Percentiles rank a stretch among this genome's conserved stretches.
Evolutionary conservation across 2,888 invertebrate species (phyloP).

Genomic region (Altica lythri): DNA sequence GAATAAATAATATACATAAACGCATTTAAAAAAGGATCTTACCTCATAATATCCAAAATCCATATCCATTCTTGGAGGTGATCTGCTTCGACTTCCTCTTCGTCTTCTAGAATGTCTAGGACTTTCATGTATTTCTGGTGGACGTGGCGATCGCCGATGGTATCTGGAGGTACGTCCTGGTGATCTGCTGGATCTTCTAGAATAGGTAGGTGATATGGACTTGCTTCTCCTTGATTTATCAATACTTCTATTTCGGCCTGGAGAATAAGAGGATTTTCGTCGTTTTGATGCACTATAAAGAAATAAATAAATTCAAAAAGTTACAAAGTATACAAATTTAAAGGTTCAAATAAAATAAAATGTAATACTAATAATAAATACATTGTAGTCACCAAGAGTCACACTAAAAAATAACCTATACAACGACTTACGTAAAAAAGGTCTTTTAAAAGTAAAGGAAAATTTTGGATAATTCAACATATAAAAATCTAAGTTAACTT

Average conservation of each 20-base stretch:
- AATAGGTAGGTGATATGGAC: too few species aligned
- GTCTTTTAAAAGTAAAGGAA: not conserved
- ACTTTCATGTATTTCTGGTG: not conserved
- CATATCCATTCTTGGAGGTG: slow-evolving; percentile 16
- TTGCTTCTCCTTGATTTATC: not conserved
- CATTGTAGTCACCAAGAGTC: not conserved
- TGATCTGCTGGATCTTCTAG: slow-evolving; percentile 18
- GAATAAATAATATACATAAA: slow-evolving; percentile 3
- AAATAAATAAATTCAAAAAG: not conserved
- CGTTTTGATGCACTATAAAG: not conserved
- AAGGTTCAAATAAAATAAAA: not conserved
- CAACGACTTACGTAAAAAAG: not conserved
- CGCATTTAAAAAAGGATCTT: too few species aligned
- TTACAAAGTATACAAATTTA: not conserved
- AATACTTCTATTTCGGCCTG: not conserved
- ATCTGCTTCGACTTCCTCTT: slow-evolving; percentile 23
- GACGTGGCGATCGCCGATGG: not conserved
- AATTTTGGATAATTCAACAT: not conserved
- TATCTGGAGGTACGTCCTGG: slow-evolving; percentile 14
- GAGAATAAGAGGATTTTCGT: not conserved
- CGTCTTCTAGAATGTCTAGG: not conserved
- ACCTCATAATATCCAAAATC: slow-evolving; percentile 30
- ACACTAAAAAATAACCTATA: not conserved
- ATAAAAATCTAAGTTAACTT: not conserved
- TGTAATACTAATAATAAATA: not conserved